Evolutionary conservation across 1,140 invertebrate species (phyloP).

Genomic region (Cataglyphis hispanica): DNA sequence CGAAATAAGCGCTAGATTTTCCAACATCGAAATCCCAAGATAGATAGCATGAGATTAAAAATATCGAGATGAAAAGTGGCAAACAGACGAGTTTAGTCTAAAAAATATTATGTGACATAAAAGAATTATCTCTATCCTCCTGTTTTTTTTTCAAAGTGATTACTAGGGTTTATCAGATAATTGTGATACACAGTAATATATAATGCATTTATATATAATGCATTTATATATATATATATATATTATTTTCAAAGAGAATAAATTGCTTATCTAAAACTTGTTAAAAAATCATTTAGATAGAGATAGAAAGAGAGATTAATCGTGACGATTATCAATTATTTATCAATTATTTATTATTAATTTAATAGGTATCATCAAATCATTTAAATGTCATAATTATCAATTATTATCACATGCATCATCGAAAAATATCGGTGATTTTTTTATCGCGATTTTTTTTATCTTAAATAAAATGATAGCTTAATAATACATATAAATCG

Average conservation of each 20-base stretch:
- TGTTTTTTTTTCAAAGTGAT: conserved; percentile 2
- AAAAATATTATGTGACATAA: conserved; percentile 6
- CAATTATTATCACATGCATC: conserved; percentile 17
- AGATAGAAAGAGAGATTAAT: conserved; percentile 2
- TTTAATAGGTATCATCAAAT: conserved; percentile 20
- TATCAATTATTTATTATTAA: conserved; percentile 23
- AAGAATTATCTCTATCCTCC: not conserved
- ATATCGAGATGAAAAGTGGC: not conserved
- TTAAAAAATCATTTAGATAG: conserved; percentile 11
- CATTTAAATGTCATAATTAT: conserved; percentile 9
- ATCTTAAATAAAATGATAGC: not conserved
- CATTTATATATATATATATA: too few species aligned
- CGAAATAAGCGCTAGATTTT: conserved; percentile 67
- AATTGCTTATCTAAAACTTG: not conserved
- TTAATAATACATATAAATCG: not conserved
- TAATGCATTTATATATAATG: too few species aligned
- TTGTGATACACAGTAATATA: not conserved
- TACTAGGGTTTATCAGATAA: not conserved
- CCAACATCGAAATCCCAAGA: conserved; percentile 28
- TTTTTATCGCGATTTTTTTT: not conserved
- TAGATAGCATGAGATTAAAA: conserved; percentile 22
- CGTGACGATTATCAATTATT: not conserved
- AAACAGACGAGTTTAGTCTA: not conserved
- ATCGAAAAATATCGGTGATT: not conserved
- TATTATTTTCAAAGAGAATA: not conserved